These are phyloP conservation scores for Leucoptera coffeella DNA, from an alignment of 2,888 invertebrate genomes.

Conservation along the genomic window DNA sequence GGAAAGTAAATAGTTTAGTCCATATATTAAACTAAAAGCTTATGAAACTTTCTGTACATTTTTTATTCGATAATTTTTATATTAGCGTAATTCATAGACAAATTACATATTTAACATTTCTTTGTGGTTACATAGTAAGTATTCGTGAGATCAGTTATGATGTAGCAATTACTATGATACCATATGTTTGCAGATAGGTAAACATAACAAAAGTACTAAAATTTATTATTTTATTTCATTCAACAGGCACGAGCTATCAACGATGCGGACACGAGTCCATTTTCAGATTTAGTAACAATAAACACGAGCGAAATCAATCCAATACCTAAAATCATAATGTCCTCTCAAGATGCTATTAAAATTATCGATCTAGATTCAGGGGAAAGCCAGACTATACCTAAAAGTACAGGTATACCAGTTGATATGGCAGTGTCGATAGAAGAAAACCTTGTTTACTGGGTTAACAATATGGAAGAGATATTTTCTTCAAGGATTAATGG, in stretches of 20 bases:
- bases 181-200: too few species aligned
- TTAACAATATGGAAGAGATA: conserved; percentile 69
- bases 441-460: conserved; percentile 75
- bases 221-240: conserved; percentile 8
- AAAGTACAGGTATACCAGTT: conserved; percentile 61
- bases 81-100: too few species aligned
- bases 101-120: too few species aligned
- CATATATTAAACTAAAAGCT: too few species aligned
- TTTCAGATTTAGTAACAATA: conserved; percentile 56
- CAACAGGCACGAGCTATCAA: conserved; percentile 78
- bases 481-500: conserved; percentile 56
- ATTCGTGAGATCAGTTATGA: too few species aligned
- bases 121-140: too few species aligned
- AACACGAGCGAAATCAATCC: conserved; percentile 67
- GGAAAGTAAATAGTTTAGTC: too few species aligned
- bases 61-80: too few species aligned
- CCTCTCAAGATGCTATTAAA: conserved; percentile 65
- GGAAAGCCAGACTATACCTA: conserved; percentile 51
- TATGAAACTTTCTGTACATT: too few species aligned
- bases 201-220: too few species aligned
- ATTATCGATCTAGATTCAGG: conserved; percentile 72
- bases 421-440: conserved; percentile 63
- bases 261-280: conserved; percentile 67
- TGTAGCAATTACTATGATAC: too few species aligned
- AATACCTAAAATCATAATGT: conserved; percentile 70